These are phyloP conservation scores for Cephus pulcher DNA, from an alignment of 2,888 invertebrate species.

Conservation along the genomic window DNA sequence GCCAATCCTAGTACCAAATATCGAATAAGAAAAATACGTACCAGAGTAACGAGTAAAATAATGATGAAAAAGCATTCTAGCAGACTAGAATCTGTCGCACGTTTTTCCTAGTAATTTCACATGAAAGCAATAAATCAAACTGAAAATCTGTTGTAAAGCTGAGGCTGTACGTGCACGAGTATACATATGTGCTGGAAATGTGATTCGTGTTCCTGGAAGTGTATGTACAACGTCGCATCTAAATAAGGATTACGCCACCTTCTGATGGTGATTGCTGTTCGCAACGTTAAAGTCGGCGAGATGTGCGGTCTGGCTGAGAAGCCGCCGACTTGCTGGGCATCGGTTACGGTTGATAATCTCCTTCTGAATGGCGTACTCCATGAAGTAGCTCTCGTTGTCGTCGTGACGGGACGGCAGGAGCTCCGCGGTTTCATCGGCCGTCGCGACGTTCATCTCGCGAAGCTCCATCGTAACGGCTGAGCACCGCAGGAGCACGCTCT, in stretches of 20 bases:
- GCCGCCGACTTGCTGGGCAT: constrained; percentile 53
- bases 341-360: constrained; percentile 59
- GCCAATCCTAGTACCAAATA: too few relatives aligned
- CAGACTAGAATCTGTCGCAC: too few relatives aligned
- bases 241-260: not conserved
- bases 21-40: too few relatives aligned
- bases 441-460: constrained; percentile 50
- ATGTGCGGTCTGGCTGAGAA: constrained; percentile 50
- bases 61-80: too few relatives aligned
- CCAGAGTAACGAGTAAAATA: too few relatives aligned
- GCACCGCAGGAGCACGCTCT: constrained; percentile 3
- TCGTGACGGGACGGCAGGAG: constrained; percentile 47
- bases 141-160: too few relatives aligned
- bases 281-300: constrained; percentile 44
- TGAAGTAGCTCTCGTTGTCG: constrained; percentile 55
- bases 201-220: not conserved
- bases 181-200: too few relatives aligned
- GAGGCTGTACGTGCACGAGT: too few relatives aligned
- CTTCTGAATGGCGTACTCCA: constrained; percentile 57
- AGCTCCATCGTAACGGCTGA: constrained; percentile 51
- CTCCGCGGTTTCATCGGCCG: constrained; percentile 53
- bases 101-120: too few relatives aligned
- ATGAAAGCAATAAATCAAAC: too few relatives aligned
- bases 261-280: constrained; percentile 44
- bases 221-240: not conserved